Percentiles rank a stretch among this genome's conserved stretches.
Evolutionary conservation across 2,888 invertebrate species (phyloP).

Genomic region (Arctia plantaginis): DNA sequence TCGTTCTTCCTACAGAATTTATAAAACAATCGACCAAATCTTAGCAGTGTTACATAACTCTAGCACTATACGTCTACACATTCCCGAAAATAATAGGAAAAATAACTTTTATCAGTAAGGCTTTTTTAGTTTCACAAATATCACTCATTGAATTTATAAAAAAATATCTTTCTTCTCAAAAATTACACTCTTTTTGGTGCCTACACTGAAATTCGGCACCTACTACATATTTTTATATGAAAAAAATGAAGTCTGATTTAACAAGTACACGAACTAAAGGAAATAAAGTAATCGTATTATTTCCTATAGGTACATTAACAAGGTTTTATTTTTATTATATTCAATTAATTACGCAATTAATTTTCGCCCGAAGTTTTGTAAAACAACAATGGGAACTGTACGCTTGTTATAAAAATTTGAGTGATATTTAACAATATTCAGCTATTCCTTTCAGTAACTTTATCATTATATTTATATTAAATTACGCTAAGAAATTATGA

Average conservation of each 20-base stretch:
- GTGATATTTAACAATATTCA: background rate
- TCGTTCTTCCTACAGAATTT: no score
- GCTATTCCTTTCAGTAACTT: background rate
- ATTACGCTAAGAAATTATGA: background rate
- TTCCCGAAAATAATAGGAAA: no score
- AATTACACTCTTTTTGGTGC: background rate
- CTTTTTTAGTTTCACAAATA: background rate
- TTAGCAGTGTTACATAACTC: no score
- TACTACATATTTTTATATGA: background rate
- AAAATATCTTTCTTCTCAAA: background rate
- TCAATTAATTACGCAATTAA: background rate
- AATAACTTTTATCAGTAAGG: no score
- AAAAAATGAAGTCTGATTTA: background rate
- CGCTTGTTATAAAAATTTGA: background rate
- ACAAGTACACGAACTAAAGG: background rate
- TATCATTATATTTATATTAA: background rate
- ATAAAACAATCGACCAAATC: no score
- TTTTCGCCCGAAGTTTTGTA: background rate
- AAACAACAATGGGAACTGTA: background rate
- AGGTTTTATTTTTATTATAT: background rate
- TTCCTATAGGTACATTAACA: background rate
- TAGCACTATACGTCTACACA: no score
- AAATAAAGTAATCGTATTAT: background rate
- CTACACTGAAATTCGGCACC: background rate
- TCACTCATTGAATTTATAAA: no score